These are phyloP conservation scores for Eretmochelys imbricata DNA, from an alignment of 2,113 vertebrate genomes.

Conservation along the genomic window DNA sequence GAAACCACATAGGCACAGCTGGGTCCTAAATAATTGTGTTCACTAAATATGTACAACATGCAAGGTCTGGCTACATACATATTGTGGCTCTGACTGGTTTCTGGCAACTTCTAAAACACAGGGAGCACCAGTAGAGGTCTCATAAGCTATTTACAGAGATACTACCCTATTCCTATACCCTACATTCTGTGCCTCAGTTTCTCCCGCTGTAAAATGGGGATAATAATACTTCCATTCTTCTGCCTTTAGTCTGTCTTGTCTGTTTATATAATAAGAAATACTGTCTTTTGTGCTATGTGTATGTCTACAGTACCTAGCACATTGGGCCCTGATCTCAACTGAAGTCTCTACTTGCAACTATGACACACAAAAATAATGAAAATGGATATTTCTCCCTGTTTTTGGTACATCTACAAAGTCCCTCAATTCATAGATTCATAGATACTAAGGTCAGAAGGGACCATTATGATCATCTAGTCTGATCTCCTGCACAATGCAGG, in stretches of 20 bases:
- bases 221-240: background rate
- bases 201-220: background rate
- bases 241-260: background rate
- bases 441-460: too few relatives aligned
- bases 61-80: fast-evolving
- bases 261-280: background rate
- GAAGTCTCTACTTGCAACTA: background rate
- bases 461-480: too few relatives aligned
- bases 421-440: background rate
- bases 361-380: background rate
- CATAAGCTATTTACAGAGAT: background rate
- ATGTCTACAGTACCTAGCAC: background rate
- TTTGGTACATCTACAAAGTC: background rate
- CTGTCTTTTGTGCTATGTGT: background rate
- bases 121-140: background rate
- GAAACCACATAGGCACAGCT: background rate
- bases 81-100: background rate
- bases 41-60: background rate
- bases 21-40: background rate
- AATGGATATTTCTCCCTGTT: background rate
- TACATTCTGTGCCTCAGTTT: background rate
- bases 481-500: too few relatives aligned
- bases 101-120: background rate
- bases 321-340: background rate
- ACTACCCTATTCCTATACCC: background rate